Percentiles rank a stretch among this genome's conserved stretches.
These are phyloP conservation scores for Odocoileus hemionus DNA, from an alignment of 2,113 vertebrate genomes.

Conservation along the genomic window DNA sequence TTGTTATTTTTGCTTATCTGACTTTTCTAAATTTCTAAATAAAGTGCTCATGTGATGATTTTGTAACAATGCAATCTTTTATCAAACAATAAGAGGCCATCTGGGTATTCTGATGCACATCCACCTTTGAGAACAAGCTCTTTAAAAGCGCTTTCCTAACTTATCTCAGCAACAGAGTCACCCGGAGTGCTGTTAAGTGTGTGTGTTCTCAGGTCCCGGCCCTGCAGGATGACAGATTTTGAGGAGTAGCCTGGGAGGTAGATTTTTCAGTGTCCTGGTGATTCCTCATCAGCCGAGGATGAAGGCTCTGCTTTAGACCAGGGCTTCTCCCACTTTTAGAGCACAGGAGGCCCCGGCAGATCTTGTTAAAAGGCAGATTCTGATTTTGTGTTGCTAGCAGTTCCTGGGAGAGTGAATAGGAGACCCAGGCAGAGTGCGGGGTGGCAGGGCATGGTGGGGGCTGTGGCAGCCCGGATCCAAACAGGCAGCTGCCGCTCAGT, in stretches of 20 bases:
- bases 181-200: not conserved
- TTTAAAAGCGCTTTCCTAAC: not conserved
- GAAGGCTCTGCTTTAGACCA: not conserved
- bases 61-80: not conserved
- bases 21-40: not conserved
- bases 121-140: not conserved
- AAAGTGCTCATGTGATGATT: not conserved
- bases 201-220: not conserved
- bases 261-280: not conserved
- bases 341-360: fast-evolving
- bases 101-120: not conserved
- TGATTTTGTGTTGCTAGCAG: not conserved
- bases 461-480: too few species aligned
- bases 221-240: not conserved
- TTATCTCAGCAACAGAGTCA: fast-evolving
- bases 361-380: not conserved
- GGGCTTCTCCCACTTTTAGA: not conserved
- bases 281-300: not conserved
- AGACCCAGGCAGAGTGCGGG: fast-evolving
- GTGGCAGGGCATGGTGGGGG: not conserved
- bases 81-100: not conserved
- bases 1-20: not conserved
- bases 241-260: too few species aligned
- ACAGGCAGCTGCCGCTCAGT: not conserved
- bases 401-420: not conserved